Percentiles rank a stretch among this genome's conserved stretches.
phyloP scores from a whole-genome alignment of 2,797 vertebrate species.

The Chaetophractus vellerosus region DNA sequence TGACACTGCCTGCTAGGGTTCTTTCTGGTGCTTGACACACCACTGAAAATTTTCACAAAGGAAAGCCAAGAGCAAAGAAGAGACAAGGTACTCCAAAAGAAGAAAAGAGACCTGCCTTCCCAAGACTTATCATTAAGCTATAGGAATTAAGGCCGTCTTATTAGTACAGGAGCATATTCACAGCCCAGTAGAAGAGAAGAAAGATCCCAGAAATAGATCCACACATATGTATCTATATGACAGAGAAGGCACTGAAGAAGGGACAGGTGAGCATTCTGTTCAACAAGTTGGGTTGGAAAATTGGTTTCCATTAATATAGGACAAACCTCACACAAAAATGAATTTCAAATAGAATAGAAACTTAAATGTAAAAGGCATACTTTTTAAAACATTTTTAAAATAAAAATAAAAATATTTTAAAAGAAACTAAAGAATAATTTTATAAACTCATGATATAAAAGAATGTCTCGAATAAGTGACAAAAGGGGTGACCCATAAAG shows the following conservation, averaged over 20 bases:
- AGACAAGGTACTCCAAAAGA: conserved; percentile 41
- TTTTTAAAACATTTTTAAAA: too few relatives aligned
- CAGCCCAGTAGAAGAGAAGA: background rate
- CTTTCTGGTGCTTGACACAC: conserved; percentile 43
- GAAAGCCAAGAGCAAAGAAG: conserved; percentile 52
- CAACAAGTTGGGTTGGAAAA: background rate
- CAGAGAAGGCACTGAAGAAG: background rate
- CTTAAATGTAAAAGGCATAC: background rate
- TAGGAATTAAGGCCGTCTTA: conserved; percentile 18
- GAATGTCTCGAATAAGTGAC: conserved; percentile 12
- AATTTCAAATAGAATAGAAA: conserved; percentile 23
- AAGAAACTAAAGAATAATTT: background rate
- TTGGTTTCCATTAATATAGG: background rate
- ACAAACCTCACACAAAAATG: conserved; percentile 23
- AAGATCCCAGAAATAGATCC: background rate
- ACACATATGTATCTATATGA: background rate
- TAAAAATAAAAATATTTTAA: background rate
- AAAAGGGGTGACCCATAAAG: conserved; percentile 10
- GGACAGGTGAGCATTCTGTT: background rate
- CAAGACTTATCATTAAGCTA: conserved; percentile 10
- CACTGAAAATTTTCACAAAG: background rate
- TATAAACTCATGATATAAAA: conserved; percentile 26
- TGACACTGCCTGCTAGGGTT: background rate
- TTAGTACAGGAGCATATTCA: background rate
- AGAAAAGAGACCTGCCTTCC: conserved; percentile 6